These are phyloP conservation scores for Episyrphus balteatus DNA, from an alignment of 1,140 invertebrate genomes.

Conservation along the genomic window DNA sequence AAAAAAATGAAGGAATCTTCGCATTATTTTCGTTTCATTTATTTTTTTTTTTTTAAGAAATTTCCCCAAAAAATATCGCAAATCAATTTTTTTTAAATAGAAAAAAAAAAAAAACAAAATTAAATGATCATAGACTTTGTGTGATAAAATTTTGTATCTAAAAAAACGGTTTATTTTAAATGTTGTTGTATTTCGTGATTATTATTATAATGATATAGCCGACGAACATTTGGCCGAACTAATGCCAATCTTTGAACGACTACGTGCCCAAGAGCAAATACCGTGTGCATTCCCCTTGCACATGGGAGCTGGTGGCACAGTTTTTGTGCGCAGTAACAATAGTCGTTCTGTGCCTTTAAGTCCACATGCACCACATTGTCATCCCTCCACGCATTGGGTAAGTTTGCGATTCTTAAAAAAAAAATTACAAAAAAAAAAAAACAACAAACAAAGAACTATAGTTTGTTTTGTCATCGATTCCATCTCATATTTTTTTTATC, in stretches of 20 bases:
- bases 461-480: neutral
- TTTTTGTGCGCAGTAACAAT: slow-evolving; percentile 36
- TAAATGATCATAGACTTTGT: slow-evolving; percentile 33
- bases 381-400: slow-evolving; percentile 59
- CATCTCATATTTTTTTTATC: too few relatives aligned
- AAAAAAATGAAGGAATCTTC: too few relatives aligned
- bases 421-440: slow-evolving; percentile 1
- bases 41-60: too few relatives aligned
- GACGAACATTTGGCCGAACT: slow-evolving; percentile 86
- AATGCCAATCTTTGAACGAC: slow-evolving; percentile 86
- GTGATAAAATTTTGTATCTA: slow-evolving; percentile 2
- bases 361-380: slow-evolving; percentile 37
- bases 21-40: too few relatives aligned
- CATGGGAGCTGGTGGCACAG: slow-evolving; percentile 49
- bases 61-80: too few relatives aligned
- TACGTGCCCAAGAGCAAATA: slow-evolving; percentile 75
- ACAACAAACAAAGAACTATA: neutral
- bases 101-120: slow-evolving; percentile 62
- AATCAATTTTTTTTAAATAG: too few relatives aligned
- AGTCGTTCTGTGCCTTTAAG: slow-evolving; percentile 35
- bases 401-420: slow-evolving; percentile 13
- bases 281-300: slow-evolving; percentile 78
- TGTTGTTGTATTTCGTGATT: neutral
- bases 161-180: neutral
- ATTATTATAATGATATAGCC: slow-evolving; percentile 46